A percentile compares a stretch with the other conserved stretches of the same genome.
Evolutionary conservation across 2,797 vertebrate species (phyloP).

Genomic region (Tamandua tetradactyla): DNA sequence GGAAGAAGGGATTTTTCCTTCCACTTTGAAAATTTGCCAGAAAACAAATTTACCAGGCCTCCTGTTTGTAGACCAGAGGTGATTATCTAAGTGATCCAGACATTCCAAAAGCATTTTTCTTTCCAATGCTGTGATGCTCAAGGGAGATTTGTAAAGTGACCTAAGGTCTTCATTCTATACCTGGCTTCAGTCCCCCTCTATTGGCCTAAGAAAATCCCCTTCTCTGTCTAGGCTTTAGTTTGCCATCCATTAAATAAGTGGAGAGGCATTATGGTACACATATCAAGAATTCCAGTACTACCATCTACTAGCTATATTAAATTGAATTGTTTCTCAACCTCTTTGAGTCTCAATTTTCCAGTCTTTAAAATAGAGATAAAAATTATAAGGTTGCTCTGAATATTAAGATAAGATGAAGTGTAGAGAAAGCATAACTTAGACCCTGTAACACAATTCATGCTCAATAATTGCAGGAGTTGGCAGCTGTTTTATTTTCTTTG

Average conservation of each 20-base stretch:
- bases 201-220: neutral
- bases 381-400: neutral
- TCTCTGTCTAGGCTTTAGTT: neutral
- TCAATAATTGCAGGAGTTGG: neutral
- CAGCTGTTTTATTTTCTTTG: conserved; percentile 1
- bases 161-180: neutral
- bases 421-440: neutral
- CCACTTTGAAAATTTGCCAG: neutral
- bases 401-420: conserved; percentile 29
- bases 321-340: neutral
- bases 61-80: neutral
- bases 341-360: conserved; percentile 1
- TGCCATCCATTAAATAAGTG: neutral
- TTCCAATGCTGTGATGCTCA: neutral
- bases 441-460: neutral
- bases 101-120: neutral
- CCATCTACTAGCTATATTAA: neutral
- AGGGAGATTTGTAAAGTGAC: neutral
- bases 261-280: neutral
- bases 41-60: neutral
- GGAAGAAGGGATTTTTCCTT: neutral
- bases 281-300: neutral
- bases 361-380: conserved; percentile 29
- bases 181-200: neutral
- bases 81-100: neutral